Base-by-base conservation (phyloP, 2,888 invertebrate species). In the Myopa testacea region DNA sequence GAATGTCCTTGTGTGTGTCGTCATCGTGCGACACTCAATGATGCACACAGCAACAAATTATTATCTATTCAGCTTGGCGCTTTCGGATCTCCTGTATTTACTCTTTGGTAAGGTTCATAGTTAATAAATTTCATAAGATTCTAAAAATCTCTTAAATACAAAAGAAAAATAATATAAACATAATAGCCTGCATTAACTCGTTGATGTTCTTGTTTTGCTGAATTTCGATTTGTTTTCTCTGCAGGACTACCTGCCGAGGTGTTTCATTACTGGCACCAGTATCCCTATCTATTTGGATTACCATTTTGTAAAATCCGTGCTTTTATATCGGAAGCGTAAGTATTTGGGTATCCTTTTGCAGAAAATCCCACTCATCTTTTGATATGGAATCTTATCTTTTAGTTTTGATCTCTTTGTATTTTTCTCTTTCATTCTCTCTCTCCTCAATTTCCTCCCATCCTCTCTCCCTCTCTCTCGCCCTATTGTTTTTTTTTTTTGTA, bases 1-100 rank as follows among this genome's bases (percentile, higher is more conserved):
- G 4, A 97, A 97, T 86, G 90, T 94, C 40, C 92, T 93, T 4
- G 96, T 97, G 8, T 97, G 97, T 86, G 91, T 94, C 63, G 96
- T 97, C 16, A 96, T 97, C 75, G 92, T 94, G 10, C 92, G 92
- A 52, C 95, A 96, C 85, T 91, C 93, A 0, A 92, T 94, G 8
- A 94, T 98, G 94, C 96, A 96, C 84, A 96, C 96, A 0, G 95
- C 96, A 0, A 98, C 97, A 0, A 97, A 98, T 87, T 97, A 95
- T 87, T 98, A 97, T 87, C 91, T 97, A 70, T 95, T 97, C 90
- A 96, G 95, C 86, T 90, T 97, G 89, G 96, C 97, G 26, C 90
- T 97, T 19, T 96, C 96, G 34, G 97, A 98, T 88, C 90, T 97
- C 26, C 92, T 94, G 73, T 91, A 96, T 80, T 90, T 97, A 16